Conservation (phyloP, 2,113 vertebrate genomes). For the Bubo blakistoni region DNA sequence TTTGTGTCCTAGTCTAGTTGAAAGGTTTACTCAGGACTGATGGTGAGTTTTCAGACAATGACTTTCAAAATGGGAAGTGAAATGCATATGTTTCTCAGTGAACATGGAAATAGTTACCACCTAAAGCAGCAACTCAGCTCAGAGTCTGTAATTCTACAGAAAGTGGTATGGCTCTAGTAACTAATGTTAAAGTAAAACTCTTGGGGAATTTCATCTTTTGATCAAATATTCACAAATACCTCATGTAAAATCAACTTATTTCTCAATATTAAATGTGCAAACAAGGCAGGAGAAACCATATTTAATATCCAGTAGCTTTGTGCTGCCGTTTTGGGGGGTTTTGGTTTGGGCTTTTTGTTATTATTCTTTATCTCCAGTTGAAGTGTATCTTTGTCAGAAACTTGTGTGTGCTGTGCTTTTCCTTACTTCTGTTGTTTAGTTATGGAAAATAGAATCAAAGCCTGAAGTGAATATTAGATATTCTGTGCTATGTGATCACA, state of each 20-base stretch:
- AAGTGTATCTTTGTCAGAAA: neutral
- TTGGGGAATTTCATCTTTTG: neutral
- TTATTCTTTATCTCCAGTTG: neutral
- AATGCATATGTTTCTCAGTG: neutral
- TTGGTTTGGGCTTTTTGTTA: neutral
- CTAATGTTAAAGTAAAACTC: neutral
- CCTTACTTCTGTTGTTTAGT: neutral
- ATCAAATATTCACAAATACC: neutral
- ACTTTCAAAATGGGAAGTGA: neutral
- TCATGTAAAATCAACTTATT: neutral
- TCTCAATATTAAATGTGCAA: neutral
- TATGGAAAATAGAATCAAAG: neutral
- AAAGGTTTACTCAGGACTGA: neutral
- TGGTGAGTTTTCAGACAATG: neutral
- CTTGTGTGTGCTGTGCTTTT: neutral
- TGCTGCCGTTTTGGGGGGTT: rapidly evolving
- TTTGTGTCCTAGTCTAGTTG: neutral
- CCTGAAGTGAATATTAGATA: neutral
- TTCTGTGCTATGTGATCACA: neutral
- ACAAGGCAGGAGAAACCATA: neutral
- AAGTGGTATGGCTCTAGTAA: neutral
- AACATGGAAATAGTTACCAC: neutral
- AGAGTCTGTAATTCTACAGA: neutral
- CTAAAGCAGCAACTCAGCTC: neutral
- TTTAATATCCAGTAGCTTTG: neutral